Percentiles rank a stretch among this genome's conserved stretches.
These are phyloP conservation scores for Rutpela maculata DNA, from an alignment of 2,888 invertebrate genomes.

Conservation along the genomic window DNA sequence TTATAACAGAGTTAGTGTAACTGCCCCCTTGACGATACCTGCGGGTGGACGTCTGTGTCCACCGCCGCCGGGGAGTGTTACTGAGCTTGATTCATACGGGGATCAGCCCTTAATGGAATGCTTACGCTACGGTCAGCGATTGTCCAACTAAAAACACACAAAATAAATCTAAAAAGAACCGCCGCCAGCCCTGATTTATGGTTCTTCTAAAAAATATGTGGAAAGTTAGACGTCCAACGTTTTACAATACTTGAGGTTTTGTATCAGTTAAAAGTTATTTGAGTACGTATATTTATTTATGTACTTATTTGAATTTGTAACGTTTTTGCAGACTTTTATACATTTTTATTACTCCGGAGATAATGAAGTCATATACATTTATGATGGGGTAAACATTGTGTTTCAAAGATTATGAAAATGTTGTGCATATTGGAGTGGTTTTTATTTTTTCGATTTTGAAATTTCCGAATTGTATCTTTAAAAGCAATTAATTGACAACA, in stretches of 20 bases:
- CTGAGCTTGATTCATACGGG: constrained; percentile 71
- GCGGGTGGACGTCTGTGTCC: constrained; percentile 57
- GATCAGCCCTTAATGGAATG: constrained; percentile 71
- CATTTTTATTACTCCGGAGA: no score
- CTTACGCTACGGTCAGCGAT: constrained; percentile 70
- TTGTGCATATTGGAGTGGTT: no score
- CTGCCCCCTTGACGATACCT: constrained; percentile 71
- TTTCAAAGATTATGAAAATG: no score
- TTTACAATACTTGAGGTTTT: constrained; percentile 28
- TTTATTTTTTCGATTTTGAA: no score
- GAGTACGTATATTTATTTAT: not conserved
- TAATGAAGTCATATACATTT: no score
- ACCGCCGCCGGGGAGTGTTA: constrained; percentile 64
- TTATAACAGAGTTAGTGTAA: constrained; percentile 70
- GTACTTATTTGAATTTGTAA: not conserved
- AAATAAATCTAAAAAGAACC: constrained; percentile 65
- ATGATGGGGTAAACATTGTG: no score
- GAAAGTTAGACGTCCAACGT: constrained; percentile 45
- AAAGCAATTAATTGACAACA: no score
- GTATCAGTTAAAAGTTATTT: not conserved
- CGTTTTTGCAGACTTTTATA: not conserved
- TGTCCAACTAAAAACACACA: constrained; percentile 66
- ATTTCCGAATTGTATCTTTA: no score
- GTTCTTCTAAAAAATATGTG: constrained; percentile 52
- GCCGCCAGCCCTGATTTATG: constrained; percentile 53